These are phyloP conservation scores for Ennomos erosarius DNA, from an alignment of 2,888 invertebrate species.

Conservation along the genomic window DNA sequence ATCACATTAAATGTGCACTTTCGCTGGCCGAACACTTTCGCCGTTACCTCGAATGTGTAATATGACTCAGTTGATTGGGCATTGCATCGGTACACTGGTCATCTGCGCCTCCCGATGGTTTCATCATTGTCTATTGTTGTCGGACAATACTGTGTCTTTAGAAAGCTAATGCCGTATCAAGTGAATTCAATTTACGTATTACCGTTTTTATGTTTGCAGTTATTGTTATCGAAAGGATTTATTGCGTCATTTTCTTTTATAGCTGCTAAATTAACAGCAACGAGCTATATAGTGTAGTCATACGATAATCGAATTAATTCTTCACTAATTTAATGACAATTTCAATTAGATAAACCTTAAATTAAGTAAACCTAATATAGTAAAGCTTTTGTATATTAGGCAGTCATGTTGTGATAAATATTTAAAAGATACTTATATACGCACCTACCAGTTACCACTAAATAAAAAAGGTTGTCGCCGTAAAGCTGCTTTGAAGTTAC, in stretches of 20 bases:
- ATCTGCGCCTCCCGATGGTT: conserved; percentile 34
- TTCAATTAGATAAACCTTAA: no score
- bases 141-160: conserved; percentile 29
- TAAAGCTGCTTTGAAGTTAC: neutral
- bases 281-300: no score
- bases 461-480: no score
- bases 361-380: no score
- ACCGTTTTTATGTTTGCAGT: conserved; percentile 7
- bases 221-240: conserved; percentile 1
- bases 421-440: no score
- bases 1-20: conserved; percentile 56
- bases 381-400: no score
- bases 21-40: conserved; percentile 73
- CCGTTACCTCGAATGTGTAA: conserved; percentile 63
- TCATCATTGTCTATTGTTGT: conserved; percentile 37
- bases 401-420: no score
- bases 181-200: conserved; percentile 21
- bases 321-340: no score
- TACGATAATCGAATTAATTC: no score
- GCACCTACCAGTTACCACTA: no score
- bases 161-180: conserved; percentile 32
- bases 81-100: conserved; percentile 39
- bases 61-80: conserved; percentile 63
- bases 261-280: no score
- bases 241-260: conserved; percentile 6